Conservation (phyloP, 37 sponge, comb jelly and placozoan genomes). For the Amphimedon queenslandica region DNA sequence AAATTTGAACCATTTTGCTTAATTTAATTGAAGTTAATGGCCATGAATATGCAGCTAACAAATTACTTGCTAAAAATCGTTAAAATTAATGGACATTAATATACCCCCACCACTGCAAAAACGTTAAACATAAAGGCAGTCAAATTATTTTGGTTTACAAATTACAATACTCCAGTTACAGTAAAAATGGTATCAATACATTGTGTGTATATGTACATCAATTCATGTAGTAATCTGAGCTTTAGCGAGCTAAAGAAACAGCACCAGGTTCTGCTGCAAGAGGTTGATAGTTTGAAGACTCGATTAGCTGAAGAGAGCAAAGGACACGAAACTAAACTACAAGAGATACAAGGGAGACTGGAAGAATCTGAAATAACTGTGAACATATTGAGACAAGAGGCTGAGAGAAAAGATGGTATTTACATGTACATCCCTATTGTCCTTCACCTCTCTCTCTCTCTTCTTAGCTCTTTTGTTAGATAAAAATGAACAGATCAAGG, state of each 20-base stretch:
- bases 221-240: constrained; percentile 21
- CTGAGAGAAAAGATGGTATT: not conserved
- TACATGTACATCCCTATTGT: too few species aligned
- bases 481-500: not conserved
- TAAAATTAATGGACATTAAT: too few species aligned
- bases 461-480: not conserved
- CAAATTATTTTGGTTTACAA: too few species aligned
- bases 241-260: constrained; percentile 48
- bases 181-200: too few species aligned
- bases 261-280: constrained; percentile 15
- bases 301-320: not conserved
- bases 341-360: not conserved
- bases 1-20: too few species aligned
- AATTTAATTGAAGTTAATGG: too few species aligned
- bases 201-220: too few species aligned
- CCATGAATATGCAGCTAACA: too few species aligned
- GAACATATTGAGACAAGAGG: not conserved
- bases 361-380: not conserved
- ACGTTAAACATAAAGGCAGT: too few species aligned
- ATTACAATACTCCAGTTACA: too few species aligned
- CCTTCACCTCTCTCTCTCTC: not conserved
- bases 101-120: too few species aligned
- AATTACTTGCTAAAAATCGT: too few species aligned
- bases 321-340: not conserved
- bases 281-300: constrained; percentile 5